Conservation (phyloP, 1,140 invertebrate species). For the Drosophila lacteicornis region DNA sequence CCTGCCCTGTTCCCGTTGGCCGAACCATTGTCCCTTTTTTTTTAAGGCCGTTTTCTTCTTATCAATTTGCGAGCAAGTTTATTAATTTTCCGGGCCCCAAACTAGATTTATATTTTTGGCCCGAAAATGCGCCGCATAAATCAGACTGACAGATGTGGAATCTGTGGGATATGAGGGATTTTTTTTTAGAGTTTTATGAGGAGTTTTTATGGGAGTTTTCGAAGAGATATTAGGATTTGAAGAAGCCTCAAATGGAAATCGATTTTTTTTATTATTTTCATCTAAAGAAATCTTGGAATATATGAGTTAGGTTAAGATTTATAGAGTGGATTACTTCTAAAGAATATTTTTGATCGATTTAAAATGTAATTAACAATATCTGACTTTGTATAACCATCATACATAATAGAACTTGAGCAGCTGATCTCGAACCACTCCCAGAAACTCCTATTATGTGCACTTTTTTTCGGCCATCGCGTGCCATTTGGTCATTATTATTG, state of each 20-base stretch:
- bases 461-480: conserved; percentile 61
- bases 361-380: conserved; percentile 10
- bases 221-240: neutral
- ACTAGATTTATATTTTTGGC: conserved; percentile 23
- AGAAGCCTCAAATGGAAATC: neutral
- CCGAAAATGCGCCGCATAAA: conserved; percentile 55
- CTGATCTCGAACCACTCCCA: conserved; percentile 26
- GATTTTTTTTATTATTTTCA: neutral
- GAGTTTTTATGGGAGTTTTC: conserved; percentile 9
- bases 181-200: conserved; percentile 5
- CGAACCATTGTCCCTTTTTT: conserved; percentile 29
- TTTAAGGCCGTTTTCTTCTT: conserved; percentile 55
- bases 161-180: conserved; percentile 36
- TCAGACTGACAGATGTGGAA: conserved; percentile 37
- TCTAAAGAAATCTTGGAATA: neutral
- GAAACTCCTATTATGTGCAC: conserved; percentile 24
- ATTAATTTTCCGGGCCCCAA: conserved; percentile 66
- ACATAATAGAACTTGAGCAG: conserved; percentile 1
- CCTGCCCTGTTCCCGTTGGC: conserved; percentile 6
- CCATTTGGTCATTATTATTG: conserved; percentile 61
- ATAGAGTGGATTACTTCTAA: too few relatives aligned
- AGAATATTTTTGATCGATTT: neutral
- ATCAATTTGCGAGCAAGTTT: conserved; percentile 72
- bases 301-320: neutral
- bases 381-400: too few relatives aligned